Conservation (phyloP, 2,113 vertebrate genomes). For the Nymphicus hollandicus region DNA sequence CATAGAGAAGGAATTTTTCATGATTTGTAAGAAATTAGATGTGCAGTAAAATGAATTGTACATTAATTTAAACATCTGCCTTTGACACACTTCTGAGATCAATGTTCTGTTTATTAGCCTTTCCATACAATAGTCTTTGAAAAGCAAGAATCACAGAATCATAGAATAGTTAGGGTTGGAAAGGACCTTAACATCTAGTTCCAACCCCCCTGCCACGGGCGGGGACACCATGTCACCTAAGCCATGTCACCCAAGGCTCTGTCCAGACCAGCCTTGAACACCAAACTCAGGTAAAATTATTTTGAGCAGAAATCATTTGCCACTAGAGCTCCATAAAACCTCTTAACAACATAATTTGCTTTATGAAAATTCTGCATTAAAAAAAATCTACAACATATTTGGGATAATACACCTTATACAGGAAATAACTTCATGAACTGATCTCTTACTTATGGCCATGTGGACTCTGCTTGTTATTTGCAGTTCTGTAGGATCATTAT, state of each 20-base stretch:
- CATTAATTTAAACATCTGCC: slow-evolving; percentile 53
- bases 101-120: neutral
- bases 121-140: neutral
- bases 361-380: neutral
- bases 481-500: neutral
- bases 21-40: slow-evolving; percentile 52
- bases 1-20: slow-evolving; percentile 41
- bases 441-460: neutral
- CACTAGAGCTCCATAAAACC: neutral
- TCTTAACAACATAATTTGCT: neutral
- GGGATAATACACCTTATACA: neutral
- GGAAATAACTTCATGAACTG: neutral
- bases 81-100: slow-evolving; percentile 34
- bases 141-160: neutral
- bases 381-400: neutral
- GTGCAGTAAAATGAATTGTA: slow-evolving; percentile 45
- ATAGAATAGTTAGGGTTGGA: neutral
- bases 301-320: neutral
- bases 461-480: neutral
- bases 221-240: neutral
- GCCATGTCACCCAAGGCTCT: neutral
- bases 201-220: neutral
- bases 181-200: neutral
- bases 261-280: neutral
- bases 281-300: neutral